These are phyloP conservation scores for Phainopepla nitens DNA, from an alignment of 2,113 vertebrate genomes.

Conservation along the genomic window DNA sequence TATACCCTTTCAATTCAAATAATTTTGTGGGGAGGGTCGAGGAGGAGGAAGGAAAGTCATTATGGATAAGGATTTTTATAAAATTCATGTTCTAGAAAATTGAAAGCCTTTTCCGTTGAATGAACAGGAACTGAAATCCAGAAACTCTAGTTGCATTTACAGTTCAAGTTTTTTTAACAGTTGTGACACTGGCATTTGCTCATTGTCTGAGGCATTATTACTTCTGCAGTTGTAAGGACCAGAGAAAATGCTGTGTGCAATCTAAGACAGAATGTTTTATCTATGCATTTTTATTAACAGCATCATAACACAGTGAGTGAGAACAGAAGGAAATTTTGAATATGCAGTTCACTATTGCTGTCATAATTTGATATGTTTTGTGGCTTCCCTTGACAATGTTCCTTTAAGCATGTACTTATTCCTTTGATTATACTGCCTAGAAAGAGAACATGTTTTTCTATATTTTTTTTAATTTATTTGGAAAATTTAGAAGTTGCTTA, in stretches of 20 bases:
- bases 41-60: fast-evolving
- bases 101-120: background rate
- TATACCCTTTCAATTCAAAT: background rate
- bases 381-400: background rate
- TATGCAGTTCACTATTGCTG: background rate
- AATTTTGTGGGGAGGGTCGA: fast-evolving
- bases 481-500: background rate
- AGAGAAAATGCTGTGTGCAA: background rate
- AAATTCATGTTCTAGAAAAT: background rate
- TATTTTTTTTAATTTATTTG: background rate
- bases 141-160: background rate
- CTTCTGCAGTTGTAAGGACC: background rate
- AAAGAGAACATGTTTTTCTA: background rate
- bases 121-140: background rate
- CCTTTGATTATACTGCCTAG: background rate
- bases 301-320: background rate
- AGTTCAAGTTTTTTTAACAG: background rate
- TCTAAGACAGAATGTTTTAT: background rate
- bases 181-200: background rate
- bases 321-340: background rate
- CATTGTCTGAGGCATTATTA: fast-evolving
- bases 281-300: background rate
- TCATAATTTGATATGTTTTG: background rate
- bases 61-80: background rate
- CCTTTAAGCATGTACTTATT: constrained; percentile 53